phyloP scores from a whole-genome alignment of 2,888 invertebrate genomes.

The Epistrophe eligans region DNA sequence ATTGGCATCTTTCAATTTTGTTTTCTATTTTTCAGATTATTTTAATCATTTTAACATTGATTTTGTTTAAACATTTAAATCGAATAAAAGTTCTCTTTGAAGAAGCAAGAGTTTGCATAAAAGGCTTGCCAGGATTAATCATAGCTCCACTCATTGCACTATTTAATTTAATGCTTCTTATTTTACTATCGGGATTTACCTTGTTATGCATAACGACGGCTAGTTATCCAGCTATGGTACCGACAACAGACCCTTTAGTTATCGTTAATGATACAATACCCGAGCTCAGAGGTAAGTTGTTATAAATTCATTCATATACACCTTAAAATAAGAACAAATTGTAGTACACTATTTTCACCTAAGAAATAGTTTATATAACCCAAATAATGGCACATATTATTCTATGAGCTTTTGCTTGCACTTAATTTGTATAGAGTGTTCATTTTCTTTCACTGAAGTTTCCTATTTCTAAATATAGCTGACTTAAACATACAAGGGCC shows the following conservation, averaged over 20 bases:
- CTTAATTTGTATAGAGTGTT: too few species aligned
- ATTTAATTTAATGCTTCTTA: background rate
- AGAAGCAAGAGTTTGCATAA: background rate
- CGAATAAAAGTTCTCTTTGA: background rate
- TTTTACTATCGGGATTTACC: background rate
- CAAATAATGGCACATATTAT: too few species aligned
- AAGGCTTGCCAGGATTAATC: background rate
- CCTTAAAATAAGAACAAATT: too few species aligned
- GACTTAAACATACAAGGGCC: too few species aligned
- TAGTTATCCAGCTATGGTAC: background rate
- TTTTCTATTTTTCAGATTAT: background rate
- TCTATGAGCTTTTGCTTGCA: too few species aligned
- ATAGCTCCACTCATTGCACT: background rate
- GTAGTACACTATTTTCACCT: too few species aligned
- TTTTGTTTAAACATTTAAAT: background rate
- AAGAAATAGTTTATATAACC: too few species aligned
- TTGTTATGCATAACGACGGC: slow-evolving; percentile 5
- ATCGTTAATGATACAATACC: background rate
- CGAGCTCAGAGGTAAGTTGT: background rate
- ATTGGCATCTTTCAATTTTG: background rate
- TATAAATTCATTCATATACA: too few species aligned
- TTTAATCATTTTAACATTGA: background rate
- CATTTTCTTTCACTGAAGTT: too few species aligned
- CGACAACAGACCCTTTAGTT: too few species aligned
- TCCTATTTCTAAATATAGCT: too few species aligned